Evolutionary conservation across 2,113 vertebrate species (phyloP).

Genomic region (Pheucticus melanocephalus): DNA sequence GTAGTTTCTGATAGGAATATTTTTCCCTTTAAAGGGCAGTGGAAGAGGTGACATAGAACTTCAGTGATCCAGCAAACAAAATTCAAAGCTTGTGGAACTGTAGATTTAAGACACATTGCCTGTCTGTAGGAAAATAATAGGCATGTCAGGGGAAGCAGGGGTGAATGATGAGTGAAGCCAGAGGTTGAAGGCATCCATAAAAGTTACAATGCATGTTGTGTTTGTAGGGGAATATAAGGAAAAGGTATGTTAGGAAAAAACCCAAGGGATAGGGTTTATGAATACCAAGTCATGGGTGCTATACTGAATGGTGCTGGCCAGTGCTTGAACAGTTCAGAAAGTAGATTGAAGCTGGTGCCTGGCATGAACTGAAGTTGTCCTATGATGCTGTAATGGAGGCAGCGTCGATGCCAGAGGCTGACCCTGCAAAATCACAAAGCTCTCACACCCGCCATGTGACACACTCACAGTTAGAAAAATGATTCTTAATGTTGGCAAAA

Average conservation of each 20-base stretch:
- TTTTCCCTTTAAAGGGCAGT: background rate
- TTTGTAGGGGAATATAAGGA: background rate
- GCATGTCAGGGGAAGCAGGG: background rate
- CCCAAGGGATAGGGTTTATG: background rate
- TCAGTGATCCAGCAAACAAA: background rate
- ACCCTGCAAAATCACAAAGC: background rate
- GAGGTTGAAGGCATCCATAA: background rate
- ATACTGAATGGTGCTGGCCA: background rate
- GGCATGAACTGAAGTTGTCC: background rate
- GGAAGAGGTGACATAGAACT: background rate
- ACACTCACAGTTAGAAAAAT: background rate
- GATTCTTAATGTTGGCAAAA: background rate
- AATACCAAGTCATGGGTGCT: background rate
- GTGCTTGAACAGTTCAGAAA: slow-evolving; percentile 8
- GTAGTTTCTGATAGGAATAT: background rate
- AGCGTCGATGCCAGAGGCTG: background rate
- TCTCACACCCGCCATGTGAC: background rate
- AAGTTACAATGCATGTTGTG: background rate
- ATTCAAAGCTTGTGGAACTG: background rate
- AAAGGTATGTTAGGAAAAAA: background rate
- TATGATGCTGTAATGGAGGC: background rate
- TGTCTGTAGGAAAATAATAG: background rate
- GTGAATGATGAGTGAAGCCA: background rate
- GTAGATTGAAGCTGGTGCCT: background rate
- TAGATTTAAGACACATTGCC: background rate